phyloP scores from a whole-genome alignment of 2,113 vertebrate species.

The Ictalurus furcatus region DNA sequence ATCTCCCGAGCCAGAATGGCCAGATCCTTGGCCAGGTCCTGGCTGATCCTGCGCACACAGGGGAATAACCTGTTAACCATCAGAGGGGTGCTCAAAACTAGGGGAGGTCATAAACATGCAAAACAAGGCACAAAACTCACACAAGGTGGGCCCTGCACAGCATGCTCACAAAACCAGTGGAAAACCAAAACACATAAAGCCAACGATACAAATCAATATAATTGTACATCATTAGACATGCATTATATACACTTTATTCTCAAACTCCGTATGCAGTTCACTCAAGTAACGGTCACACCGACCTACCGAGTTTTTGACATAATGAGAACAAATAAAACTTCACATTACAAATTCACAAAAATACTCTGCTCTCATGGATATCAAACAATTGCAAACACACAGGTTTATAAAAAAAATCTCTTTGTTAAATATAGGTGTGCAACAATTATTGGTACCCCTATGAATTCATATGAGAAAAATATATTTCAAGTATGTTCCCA shows the following conservation, averaged over 20 bases:
- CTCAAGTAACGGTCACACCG: neutral
- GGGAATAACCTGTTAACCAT: conserved; percentile 81
- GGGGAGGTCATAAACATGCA: conserved; percentile 51
- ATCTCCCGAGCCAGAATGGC: conserved; percentile 98
- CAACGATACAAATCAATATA: neutral
- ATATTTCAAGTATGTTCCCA: too few relatives aligned
- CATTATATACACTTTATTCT: neutral
- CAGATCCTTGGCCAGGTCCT: conserved; percentile 90
- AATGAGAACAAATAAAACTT: neutral
- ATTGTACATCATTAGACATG: neutral
- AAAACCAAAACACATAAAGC: neutral
- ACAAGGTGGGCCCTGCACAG: conserved; percentile 37
- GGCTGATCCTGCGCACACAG: conserved; percentile 96
- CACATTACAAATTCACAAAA: neutral
- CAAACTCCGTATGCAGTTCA: neutral
- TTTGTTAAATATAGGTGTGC: too few relatives aligned
- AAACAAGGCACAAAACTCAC: conserved; percentile 34
- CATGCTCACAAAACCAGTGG: conserved; percentile 20
- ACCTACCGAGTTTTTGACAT: neutral
- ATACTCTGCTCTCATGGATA: too few relatives aligned
- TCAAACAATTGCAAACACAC: too few relatives aligned
- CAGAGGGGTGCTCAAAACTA: conserved; percentile 68
- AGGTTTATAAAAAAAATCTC: too few relatives aligned
- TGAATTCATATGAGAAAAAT: too few relatives aligned
- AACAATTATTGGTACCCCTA: too few relatives aligned